Evolutionary conservation across 1,140 invertebrate species (phyloP).

Genomic region (Dolichoris vasculosae): DNA sequence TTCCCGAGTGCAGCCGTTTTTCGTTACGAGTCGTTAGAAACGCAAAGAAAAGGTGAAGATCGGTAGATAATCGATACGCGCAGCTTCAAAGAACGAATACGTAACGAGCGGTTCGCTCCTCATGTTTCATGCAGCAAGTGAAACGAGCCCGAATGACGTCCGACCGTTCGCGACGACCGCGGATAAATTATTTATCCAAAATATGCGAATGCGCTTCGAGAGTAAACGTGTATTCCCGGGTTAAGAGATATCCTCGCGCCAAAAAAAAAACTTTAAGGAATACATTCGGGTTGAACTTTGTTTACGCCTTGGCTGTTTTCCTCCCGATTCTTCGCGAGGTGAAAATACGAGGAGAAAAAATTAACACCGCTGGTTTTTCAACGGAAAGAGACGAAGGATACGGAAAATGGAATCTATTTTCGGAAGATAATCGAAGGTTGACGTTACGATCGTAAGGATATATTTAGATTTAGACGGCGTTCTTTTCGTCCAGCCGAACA

Average conservation of each 20-base stretch:
- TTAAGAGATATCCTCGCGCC: background rate
- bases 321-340: too few species aligned
- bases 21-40: background rate
- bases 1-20: background rate
- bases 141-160: slow-evolving; percentile 35
- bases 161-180: slow-evolving; percentile 21
- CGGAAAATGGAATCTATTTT: too few species aligned
- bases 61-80: slow-evolving; percentile 38
- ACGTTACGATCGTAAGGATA: too few species aligned
- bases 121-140: slow-evolving; percentile 54
- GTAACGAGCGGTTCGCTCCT: slow-evolving; percentile 34
- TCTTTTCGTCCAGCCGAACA: too few species aligned
- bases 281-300: background rate
- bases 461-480: too few species aligned
- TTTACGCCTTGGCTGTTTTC: background rate
- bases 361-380: too few species aligned
- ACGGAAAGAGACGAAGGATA: too few species aligned
- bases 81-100: slow-evolving; percentile 36
- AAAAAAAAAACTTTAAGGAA: background rate
- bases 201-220: slow-evolving; percentile 3
- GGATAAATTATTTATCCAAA: slow-evolving; percentile 51
- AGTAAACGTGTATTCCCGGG: background rate
- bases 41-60: slow-evolving; percentile 15
- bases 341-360: too few species aligned
- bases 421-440: too few species aligned